Percentiles rank a stretch among this genome's conserved stretches.
Evolutionary conservation across 2,888 invertebrate species (phyloP).

Genomic region (Geotrupes spiniger): DNA sequence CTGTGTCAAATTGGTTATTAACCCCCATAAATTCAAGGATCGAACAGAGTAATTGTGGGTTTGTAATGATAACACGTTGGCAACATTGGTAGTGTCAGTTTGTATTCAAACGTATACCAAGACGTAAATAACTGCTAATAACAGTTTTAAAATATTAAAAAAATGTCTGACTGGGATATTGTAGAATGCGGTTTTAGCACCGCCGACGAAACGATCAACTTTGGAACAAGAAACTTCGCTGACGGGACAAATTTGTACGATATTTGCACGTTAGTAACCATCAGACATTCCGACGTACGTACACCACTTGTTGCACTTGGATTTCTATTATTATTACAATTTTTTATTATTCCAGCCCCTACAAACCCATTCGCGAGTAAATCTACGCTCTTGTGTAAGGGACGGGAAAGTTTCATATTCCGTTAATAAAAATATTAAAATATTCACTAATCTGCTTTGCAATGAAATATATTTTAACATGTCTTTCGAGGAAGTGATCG

Average conservation of each 20-base stretch:
- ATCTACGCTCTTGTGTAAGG: not conserved
- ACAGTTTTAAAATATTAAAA: too few species aligned
- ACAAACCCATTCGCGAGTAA: not conserved
- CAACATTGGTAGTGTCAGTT: too few species aligned
- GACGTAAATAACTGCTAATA: too few species aligned
- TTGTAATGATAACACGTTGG: too few species aligned
- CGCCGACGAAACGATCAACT: slow-evolving; percentile 56
- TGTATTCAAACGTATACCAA: too few species aligned
- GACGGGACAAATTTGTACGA: slow-evolving; percentile 52
- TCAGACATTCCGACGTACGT: slow-evolving; percentile 21
- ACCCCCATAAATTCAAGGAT: too few species aligned
- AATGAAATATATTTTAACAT: slow-evolving; percentile 20
- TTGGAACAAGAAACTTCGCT: slow-evolving; percentile 50
- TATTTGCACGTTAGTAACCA: slow-evolving; percentile 51
- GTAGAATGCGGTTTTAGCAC: slow-evolving; percentile 50
- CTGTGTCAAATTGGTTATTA: too few species aligned
- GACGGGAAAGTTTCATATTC: slow-evolving; percentile 23
- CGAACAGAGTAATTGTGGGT: too few species aligned
- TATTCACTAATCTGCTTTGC: slow-evolving; percentile 26
- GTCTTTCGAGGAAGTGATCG: slow-evolving; percentile 23
- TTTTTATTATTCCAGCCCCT: not conserved
- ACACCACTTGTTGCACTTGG: too few species aligned
- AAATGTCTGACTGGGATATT: slow-evolving; percentile 45
- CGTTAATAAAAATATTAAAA: slow-evolving; percentile 25
- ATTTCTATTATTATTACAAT: too few species aligned